Evolutionary conservation across 2,888 invertebrate species (phyloP), one percentile per base, ranked within the genome.

Genomic region (Xanthia icteritia): DNA sequence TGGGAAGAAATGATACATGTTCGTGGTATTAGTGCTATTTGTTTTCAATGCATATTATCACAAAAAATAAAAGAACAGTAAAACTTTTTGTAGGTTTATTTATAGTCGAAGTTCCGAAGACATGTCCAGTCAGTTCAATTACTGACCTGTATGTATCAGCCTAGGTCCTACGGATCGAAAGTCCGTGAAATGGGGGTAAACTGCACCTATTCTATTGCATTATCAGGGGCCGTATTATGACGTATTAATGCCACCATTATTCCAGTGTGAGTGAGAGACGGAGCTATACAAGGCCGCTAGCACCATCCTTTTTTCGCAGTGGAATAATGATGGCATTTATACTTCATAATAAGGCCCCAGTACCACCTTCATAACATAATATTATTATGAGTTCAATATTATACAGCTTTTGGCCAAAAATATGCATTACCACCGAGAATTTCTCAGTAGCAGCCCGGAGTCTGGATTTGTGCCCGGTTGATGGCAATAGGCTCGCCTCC

Each of bases 101-200:
- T 36, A 6, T 11, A 0, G 13, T 48, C 5, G 2, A 48, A 17
- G 20, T 42, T 70, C 27, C 0, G 9, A 27, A 42, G 42, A 42
- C 42, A 11, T 42, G 31, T 11, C 17, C 6, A 20, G 20, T 58
- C 17, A 15, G 48, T 11, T 65, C 68, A 73, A 83, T 64, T 80
- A 5, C 1, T 0, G 1, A 15, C 1, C 68, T 70, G 83, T 90
- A 76, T 90, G 81, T 88, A 79, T 83, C 9, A 67, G 65, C 13
- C 23, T 75, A 69, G 48, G 70, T 77, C 65, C 56, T 79, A 79
- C n/a, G n/a, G 71, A 82, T 87, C 54, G 87, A 88, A 89, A 87
- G 89, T 86, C 64, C 68, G 58, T 68, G 76, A 79, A 72, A 85
- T 71, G 77, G 63, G 80, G 79, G 81, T 84, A 84, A 78, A 51